Conservation (phyloP, 1,140 invertebrate species). For the Yoshiicerus persimilis region DNA sequence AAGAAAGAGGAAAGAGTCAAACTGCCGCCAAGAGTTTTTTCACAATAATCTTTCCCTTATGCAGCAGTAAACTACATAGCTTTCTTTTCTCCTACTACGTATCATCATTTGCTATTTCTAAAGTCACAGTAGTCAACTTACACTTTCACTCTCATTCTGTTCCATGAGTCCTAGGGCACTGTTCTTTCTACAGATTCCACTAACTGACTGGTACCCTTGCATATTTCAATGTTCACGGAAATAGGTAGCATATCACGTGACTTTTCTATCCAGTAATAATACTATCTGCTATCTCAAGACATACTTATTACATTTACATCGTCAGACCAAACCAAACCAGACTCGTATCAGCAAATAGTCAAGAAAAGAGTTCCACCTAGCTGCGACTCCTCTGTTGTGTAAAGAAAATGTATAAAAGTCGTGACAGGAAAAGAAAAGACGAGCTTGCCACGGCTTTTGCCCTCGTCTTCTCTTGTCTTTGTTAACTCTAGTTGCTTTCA, state of each 20-base stretch:
- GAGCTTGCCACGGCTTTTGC: slow-evolving; percentile 5
- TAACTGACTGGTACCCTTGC: background rate
- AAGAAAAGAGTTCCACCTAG: background rate
- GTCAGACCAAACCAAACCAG: background rate
- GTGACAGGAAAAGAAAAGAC: slow-evolving; percentile 4
- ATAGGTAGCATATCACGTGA: background rate
- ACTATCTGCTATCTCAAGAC: background rate
- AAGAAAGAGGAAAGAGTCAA: background rate
- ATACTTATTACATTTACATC: background rate
- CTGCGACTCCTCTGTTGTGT: background rate
- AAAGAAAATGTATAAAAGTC: background rate
- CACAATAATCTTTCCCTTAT: background rate
- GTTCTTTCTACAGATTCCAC: background rate
- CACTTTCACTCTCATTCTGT: background rate
- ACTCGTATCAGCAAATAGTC: background rate
- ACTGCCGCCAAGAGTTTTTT: background rate
- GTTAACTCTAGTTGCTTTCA: slow-evolving; percentile 9
- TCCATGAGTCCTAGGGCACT: background rate
- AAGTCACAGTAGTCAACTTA: background rate
- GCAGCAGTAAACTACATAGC: background rate
- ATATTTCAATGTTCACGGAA: background rate
- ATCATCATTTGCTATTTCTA: slow-evolving; percentile 1
- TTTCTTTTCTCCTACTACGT: background rate
- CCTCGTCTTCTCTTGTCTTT: background rate
- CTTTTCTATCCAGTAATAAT: background rate